Evolutionary conservation across 2,888 invertebrate species (phyloP), one percentile per base, ranked within the genome.

Genomic region (Taenaris catops): DNA sequence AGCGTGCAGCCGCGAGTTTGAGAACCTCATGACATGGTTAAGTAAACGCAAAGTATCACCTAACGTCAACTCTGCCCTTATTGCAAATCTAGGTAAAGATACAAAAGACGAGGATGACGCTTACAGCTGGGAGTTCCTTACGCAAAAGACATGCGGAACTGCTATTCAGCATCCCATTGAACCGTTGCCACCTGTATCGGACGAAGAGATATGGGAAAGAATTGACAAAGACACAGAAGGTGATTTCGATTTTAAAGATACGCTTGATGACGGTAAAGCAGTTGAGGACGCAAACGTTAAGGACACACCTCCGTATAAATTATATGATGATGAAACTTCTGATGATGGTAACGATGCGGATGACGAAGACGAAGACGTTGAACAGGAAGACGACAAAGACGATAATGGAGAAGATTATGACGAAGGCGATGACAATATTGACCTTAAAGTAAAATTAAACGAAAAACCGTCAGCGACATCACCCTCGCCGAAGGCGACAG

Each of bases 1-100:
- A 18, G 87, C 89, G 23, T 94, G 94, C 64, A 90, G 90, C 46
- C 81, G 88, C 12, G 91, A 91, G 26, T 91, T 94, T 56, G 90
- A 90, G 48, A 83, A 89, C 33, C 88, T 93, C 18, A 89, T 94
- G 60, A 81, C 88, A 27, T 92, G 90, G 89, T 71, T 93, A 34
- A 89, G 81, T 46, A 79, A 84, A 18, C 86, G 87, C 32, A 88
- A 89, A 45, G 89, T 92, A 0, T 84, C 86, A 1, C 89, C 90
- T 2, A 87, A 81, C 38, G 81, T 66, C 1, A 67, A 74, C 28
- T 53, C 62, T 11, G 68, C 67, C 1, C 75, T 63, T 43, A 73
- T 83, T 42, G 79, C 84, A 7, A 84, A 84, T 49, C 47, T 84
- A 41, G 75, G 65, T 10, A 73, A 63, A 41, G 71, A 78, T 42